Conservation (phyloP, 2,888 invertebrate species). For the Cheiracanthium punctorium region DNA sequence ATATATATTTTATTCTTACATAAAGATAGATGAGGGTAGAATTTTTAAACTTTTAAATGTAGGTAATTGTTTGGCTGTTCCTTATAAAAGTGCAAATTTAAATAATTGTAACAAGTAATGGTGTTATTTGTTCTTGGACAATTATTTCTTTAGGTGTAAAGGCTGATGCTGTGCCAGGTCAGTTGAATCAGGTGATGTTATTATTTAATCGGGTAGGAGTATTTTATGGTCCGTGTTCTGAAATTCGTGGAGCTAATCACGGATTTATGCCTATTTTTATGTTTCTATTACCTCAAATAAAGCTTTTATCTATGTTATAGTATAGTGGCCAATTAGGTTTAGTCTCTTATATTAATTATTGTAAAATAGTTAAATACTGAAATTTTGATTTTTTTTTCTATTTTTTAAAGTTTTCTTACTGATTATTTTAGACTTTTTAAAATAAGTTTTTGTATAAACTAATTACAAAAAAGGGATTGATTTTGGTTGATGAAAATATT, state of each 20-base stretch:
- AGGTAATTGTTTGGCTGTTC: slow-evolving; percentile 81
- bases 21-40: slow-evolving; percentile 79
- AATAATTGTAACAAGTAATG: slow-evolving; percentile 80
- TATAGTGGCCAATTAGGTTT: slow-evolving; percentile 84
- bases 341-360: slow-evolving; percentile 85
- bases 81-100: slow-evolving; percentile 82
- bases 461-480: slow-evolving; percentile 34
- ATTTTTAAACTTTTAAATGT: slow-evolving; percentile 81
- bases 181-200: slow-evolving; percentile 79
- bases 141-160: slow-evolving; percentile 76
- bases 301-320: slow-evolving; percentile 75
- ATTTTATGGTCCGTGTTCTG: slow-evolving; percentile 86
- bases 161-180: slow-evolving; percentile 77
- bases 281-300: slow-evolving; percentile 73
- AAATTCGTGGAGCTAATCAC: slow-evolving; percentile 88
- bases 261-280: slow-evolving; percentile 86
- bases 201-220: slow-evolving; percentile 81
- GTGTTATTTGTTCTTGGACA: slow-evolving; percentile 77
- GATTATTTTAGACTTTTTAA: slow-evolving; percentile 79
- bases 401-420: slow-evolving; percentile 76
- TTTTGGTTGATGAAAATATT: slow-evolving; percentile 74
- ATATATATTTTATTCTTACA: slow-evolving; percentile 82
- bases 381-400: slow-evolving; percentile 76
- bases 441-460: slow-evolving; percentile 74
- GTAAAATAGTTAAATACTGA: slow-evolving; percentile 80